Percentiles rank a stretch among this genome's conserved stretches.
Conservation (phyloP, 2,113 vertebrate genomes). For the Phasianus colchicus region DNA sequence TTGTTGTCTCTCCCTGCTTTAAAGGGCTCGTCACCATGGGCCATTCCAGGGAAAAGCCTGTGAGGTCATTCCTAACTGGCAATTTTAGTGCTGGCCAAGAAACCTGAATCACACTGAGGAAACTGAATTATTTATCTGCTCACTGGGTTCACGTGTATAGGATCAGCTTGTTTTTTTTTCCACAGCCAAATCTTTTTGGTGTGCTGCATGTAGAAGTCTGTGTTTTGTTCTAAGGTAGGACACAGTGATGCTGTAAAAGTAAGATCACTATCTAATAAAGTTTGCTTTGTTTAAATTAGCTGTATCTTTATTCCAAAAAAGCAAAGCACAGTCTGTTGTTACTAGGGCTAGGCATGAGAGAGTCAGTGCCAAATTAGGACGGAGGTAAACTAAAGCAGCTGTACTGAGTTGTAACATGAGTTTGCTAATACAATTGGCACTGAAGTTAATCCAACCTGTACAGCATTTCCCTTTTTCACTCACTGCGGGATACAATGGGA, state of each 20-base stretch:
- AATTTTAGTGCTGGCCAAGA: not conserved
- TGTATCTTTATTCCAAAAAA: not conserved
- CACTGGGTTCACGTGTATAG: not conserved
- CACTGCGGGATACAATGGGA: not conserved
- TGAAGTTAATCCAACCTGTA: slow-evolving; percentile 42
- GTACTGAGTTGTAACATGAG: slow-evolving; percentile 2
- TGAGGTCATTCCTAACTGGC: not conserved
- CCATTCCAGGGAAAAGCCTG: not conserved
- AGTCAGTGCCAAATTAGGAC: not conserved
- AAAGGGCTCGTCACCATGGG: not conserved
- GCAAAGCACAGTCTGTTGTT: not conserved
- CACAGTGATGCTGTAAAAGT: not conserved
- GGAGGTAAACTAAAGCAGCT: slow-evolving; percentile 31
- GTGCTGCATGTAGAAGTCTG: not conserved
- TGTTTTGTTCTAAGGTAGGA: not conserved
- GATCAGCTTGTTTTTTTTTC: not conserved
- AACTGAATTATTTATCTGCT: not conserved
- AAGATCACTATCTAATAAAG: not conserved
- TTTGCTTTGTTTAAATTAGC: not conserved
- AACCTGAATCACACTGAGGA: not conserved
- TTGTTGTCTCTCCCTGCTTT: not conserved
- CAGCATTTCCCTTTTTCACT: slow-evolving; percentile 12
- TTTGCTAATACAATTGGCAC: slow-evolving; percentile 50
- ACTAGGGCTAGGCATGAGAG: not conserved
- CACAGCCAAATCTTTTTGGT: not conserved